These are phyloP conservation scores for Chelonus formosanus DNA, from an alignment of 2,888 invertebrate species.

Conservation along the genomic window DNA sequence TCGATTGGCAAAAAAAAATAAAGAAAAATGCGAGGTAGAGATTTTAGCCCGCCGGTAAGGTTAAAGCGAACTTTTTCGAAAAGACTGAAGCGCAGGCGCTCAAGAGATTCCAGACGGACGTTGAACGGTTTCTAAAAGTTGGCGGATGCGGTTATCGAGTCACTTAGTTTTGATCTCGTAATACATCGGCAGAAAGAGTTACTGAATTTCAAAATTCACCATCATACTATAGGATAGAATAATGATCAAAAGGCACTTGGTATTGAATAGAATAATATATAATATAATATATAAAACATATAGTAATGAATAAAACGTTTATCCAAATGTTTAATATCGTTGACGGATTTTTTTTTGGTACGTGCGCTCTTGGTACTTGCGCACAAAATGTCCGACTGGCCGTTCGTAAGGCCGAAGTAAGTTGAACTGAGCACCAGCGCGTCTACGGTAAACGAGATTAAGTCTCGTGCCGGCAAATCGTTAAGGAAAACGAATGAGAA, in stretches of 20 bases:
- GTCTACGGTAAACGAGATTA: conserved; percentile 62
- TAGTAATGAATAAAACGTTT: conserved; percentile 9
- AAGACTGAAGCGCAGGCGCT: conserved; percentile 11
- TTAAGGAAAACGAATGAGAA: conserved; percentile 28
- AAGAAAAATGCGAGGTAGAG: too few relatives aligned
- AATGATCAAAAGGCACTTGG: too few relatives aligned
- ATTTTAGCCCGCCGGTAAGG: not conserved
- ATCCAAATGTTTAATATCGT: not conserved
- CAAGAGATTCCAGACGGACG: conserved; percentile 5
- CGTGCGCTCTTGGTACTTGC: conserved; percentile 7
- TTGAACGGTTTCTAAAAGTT: conserved; percentile 17
- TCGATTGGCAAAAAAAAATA: not conserved
- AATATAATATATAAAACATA: conserved; percentile 8
- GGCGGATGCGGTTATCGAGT: conserved; percentile 12
- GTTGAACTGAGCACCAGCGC: conserved; percentile 59
- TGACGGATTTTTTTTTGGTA: not conserved
- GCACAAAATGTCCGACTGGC: conserved; percentile 42
- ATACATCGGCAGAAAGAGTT: too few relatives aligned
- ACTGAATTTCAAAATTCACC: too few relatives aligned
- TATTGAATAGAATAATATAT: too few relatives aligned
- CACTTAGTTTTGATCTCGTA: not conserved
- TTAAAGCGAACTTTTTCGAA: conserved; percentile 4
- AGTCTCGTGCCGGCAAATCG: conserved; percentile 45
- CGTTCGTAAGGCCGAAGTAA: conserved; percentile 59
- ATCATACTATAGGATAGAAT: too few relatives aligned